Conservation (phyloP, 2,888 invertebrate species). For the Yponomeuta plumbellus region DNA sequence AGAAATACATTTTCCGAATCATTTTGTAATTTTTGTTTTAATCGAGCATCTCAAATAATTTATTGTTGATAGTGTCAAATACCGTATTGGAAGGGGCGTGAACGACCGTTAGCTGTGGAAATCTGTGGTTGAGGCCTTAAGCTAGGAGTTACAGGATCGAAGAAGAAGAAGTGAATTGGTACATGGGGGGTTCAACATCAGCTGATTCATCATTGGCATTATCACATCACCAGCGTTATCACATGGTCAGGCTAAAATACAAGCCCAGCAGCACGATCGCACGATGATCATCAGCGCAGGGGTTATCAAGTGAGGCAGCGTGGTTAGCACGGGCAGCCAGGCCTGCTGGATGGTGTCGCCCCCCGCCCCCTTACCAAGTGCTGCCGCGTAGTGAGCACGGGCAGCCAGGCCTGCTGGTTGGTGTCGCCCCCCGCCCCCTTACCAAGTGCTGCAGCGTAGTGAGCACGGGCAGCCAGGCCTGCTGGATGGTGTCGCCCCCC, state of each 20-base stretch:
- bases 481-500: constrained; percentile 93
- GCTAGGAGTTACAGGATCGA: too few species aligned
- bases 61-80: too few species aligned
- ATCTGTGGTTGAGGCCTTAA: too few species aligned
- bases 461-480: constrained; percentile 96
- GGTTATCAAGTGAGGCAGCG: constrained; percentile 88
- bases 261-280: constrained; percentile 96
- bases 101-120: too few species aligned
- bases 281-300: constrained; percentile 81
- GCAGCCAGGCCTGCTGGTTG: too few species aligned
- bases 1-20: too few species aligned
- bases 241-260: constrained; percentile 97
- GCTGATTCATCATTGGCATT: too few species aligned
- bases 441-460: constrained; percentile 94
- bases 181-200: too few species aligned
- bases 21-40: too few species aligned
- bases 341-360: constrained; percentile 94
- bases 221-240: constrained; percentile 66
- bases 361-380: constrained; percentile 92
- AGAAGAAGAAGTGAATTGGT: too few species aligned
- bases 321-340: constrained; percentile 97
- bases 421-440: constrained; percentile 88
- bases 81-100: too few species aligned
- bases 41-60: too few species aligned
- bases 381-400: constrained; percentile 96